A percentile compares a stretch with the other conserved stretches of the same genome.
Evolutionary conservation across 2,888 invertebrate species (phyloP).

Genomic region (Noctua janthina): DNA sequence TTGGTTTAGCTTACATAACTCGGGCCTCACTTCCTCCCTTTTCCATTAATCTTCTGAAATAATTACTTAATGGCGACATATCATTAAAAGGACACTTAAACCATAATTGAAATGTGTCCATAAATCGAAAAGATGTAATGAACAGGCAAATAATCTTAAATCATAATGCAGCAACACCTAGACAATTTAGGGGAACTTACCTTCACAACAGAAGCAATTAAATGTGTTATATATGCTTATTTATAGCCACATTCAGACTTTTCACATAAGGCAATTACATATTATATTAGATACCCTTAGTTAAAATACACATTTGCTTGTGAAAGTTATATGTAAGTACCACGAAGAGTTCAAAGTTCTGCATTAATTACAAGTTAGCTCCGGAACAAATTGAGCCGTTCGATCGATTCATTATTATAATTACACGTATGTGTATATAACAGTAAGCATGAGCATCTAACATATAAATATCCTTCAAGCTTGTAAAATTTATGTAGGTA

Average conservation of each 20-base stretch:
- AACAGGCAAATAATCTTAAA: constrained; percentile 11
- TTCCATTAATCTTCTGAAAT: background rate
- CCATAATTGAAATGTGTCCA: background rate
- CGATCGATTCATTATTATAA: constrained; percentile 50
- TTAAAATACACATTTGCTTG: constrained; percentile 34
- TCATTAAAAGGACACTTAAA: background rate
- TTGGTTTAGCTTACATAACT: background rate
- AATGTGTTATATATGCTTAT: constrained; percentile 19
- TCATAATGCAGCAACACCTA: background rate
- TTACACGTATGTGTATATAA: constrained; percentile 30
- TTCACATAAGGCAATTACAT: constrained; percentile 19
- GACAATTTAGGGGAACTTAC: constrained; percentile 8
- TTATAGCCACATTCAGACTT: constrained; percentile 26
- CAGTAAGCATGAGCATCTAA: constrained; percentile 17
- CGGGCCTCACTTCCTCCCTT: background rate
- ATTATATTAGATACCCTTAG: constrained; percentile 36
- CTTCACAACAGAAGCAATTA: constrained; percentile 3
- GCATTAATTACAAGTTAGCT: constrained; percentile 56
- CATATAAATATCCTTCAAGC: constrained; percentile 32
- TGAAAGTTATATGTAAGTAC: constrained; percentile 52
- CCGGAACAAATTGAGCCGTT: constrained; percentile 55
- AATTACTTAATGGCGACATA: background rate
- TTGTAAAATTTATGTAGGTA: constrained; percentile 55
- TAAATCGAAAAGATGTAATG: background rate
- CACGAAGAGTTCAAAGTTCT: constrained; percentile 50